These are phyloP conservation scores for Mesorhabditis belari DNA, from an alignment of 2,888 invertebrate genomes.

Conservation along the genomic window DNA sequence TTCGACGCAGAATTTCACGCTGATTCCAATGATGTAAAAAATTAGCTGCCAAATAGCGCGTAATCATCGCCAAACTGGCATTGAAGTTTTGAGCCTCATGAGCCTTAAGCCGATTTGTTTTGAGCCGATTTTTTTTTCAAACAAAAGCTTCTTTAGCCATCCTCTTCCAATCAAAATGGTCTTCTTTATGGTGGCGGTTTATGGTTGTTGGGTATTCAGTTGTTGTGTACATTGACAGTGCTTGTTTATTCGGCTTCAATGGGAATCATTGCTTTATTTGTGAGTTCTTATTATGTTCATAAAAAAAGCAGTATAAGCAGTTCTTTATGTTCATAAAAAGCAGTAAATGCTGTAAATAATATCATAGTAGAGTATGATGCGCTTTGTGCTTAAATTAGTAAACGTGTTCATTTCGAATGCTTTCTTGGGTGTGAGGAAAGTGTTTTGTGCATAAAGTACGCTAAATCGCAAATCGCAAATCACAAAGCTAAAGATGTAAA, in stretches of 20 bases:
- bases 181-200: slow-evolving; percentile 44
- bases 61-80: not conserved
- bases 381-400: too few relatives aligned
- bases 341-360: too few relatives aligned
- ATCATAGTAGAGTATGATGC: too few relatives aligned
- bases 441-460: not conserved
- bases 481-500: too few relatives aligned
- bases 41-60: not conserved
- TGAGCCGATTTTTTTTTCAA: not conserved
- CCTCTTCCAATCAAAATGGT: slow-evolving; percentile 25
- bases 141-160: slow-evolving; percentile 1
- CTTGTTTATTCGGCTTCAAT: slow-evolving; percentile 45
- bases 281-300: slow-evolving; percentile 17
- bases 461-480: too few relatives aligned
- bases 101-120: not conserved
- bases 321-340: too few relatives aligned
- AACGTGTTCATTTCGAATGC: too few relatives aligned
- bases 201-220: slow-evolving; percentile 52
- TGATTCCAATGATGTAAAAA: not conserved
- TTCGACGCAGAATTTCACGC: too few relatives aligned
- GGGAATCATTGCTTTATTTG: slow-evolving; percentile 50
- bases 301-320: not conserved
- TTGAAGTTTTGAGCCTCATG: not conserved
- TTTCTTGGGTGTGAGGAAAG: not conserved
- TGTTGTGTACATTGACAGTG: slow-evolving; percentile 44